A percentile compares a stretch with the other conserved stretches of the same genome.
Conservation (phyloP, 2,113 vertebrate species). For the Halcyon malimbica region DNA sequence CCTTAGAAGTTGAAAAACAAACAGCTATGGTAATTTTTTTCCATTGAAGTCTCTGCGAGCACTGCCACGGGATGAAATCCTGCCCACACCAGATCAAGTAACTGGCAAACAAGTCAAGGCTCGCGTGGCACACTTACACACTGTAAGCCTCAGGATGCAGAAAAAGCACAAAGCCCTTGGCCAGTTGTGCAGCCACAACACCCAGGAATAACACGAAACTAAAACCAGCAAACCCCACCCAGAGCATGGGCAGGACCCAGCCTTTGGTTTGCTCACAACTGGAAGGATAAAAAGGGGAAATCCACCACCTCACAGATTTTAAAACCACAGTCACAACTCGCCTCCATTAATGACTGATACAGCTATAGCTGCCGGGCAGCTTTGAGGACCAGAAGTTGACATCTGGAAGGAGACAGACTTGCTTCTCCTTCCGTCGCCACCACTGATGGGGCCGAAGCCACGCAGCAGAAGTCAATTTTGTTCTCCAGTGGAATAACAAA, state of each 20-base stretch:
- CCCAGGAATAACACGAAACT: background rate
- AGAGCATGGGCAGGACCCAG: background rate
- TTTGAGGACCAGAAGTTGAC: background rate
- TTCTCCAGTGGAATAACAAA: background rate
- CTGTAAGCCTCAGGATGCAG: background rate
- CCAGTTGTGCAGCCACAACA: background rate
- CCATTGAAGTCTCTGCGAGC: background rate
- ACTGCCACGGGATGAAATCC: background rate
- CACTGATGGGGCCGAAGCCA: accelerated
- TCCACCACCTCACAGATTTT: background rate
- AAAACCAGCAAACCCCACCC: background rate
- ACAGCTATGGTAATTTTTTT: background rate
- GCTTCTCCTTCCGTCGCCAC: accelerated
- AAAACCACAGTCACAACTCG: background rate
- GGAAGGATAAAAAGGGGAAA: background rate
- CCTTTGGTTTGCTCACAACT: background rate
- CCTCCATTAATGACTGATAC: background rate
- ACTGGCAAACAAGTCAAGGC: background rate
- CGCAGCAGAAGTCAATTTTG: background rate
- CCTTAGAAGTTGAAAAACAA: background rate
- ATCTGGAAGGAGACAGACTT: background rate
- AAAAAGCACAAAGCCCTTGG: background rate
- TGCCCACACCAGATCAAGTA: background rate
- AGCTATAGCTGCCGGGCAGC: background rate
- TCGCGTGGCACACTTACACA: background rate